Evolutionary conservation across 1,140 invertebrate species (phyloP), one percentile per base, ranked within the genome.

Genomic region (Sinonovacula constricta): DNA sequence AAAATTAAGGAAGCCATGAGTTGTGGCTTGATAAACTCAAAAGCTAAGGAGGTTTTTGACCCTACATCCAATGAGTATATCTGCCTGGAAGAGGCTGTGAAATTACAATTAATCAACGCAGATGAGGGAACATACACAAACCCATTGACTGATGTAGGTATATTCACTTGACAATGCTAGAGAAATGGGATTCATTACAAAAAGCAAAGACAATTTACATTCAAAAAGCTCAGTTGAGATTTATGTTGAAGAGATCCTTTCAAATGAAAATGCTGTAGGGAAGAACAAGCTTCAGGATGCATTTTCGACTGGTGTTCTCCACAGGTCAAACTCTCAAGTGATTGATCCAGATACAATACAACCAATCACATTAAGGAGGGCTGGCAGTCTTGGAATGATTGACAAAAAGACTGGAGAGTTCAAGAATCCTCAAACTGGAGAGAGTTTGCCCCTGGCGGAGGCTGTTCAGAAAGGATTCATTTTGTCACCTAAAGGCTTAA

Each of bases 401-500:
- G 95, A 98, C 91, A 94, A 95, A 0, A 93, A 94, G 82, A 95
- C 94, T 60, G 94, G 94, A 30, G 95, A 95, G 93, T 84, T 95
- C 95, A 86, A 85, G 71, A 95, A 98, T 92, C 95, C 95, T n/a
- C 93, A 96, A 86, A 93, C 94, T 81, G 96, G 96, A 72, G 94
- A 96, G 82, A 90, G 93, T 3, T 86, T 98, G 5, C 95, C 93
- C 30, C 53, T 98, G 81, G 97, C 97, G 89, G 93, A 94, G 75
- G 97, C 97, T 60, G 90, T 97, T 15, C 69, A 85, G 33, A 85
- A 83, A 67, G 88, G 87, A 5, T 89, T 85, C 49, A 88, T 89
- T 59, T 49, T 88, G 2, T 85, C 83, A 74, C 87, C 88, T n/a
- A 87, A 83, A 74, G 87, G 87, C 22, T 62, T 97, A n/a, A 96